Percentiles rank a stretch among this genome's conserved stretches.
These are phyloP conservation scores for Steinernema feltiae DNA, from an alignment of 1,140 invertebrate species.

Conservation along the genomic window DNA sequence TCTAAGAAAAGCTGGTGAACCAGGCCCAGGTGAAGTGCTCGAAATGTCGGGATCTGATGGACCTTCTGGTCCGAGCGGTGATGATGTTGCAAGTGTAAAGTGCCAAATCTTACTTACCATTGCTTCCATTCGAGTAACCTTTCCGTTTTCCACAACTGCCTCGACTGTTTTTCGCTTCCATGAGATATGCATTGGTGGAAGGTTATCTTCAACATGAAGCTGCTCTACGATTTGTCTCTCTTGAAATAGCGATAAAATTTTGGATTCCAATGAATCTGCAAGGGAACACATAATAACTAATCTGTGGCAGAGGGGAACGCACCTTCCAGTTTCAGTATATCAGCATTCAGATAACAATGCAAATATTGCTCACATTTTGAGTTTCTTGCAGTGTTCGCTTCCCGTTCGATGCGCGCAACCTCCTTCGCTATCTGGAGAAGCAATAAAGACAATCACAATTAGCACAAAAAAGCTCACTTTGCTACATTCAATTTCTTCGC, in stretches of 20 bases:
- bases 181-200: constrained; percentile 21
- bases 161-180: constrained; percentile 40
- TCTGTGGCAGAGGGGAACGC: no score
- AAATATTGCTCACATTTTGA: constrained; percentile 50
- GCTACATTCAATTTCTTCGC: constrained; percentile 44
- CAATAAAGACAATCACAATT: constrained; percentile 25
- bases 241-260: constrained; percentile 27
- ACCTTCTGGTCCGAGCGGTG: constrained; percentile 21
- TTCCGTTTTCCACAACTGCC: constrained; percentile 36
- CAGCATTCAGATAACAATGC: constrained; percentile 40
- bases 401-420: constrained; percentile 39
- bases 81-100: constrained; percentile 17
- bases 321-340: constrained; percentile 37
- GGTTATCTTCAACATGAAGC: constrained; percentile 25
- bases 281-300: constrained; percentile 15
- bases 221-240: constrained; percentile 39
- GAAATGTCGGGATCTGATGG: constrained; percentile 21
- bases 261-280: constrained; percentile 23
- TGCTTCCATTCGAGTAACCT: constrained; percentile 28
- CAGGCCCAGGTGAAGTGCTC: constrained; percentile 19
- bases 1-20: constrained; percentile 8
- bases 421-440: constrained; percentile 42
- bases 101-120: constrained; percentile 32
- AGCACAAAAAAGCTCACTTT: constrained; percentile 31
- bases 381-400: constrained; percentile 47